These are phyloP conservation scores for Drosophila prolongata DNA, from an alignment of 2,888 invertebrate genomes.

Conservation along the genomic window DNA sequence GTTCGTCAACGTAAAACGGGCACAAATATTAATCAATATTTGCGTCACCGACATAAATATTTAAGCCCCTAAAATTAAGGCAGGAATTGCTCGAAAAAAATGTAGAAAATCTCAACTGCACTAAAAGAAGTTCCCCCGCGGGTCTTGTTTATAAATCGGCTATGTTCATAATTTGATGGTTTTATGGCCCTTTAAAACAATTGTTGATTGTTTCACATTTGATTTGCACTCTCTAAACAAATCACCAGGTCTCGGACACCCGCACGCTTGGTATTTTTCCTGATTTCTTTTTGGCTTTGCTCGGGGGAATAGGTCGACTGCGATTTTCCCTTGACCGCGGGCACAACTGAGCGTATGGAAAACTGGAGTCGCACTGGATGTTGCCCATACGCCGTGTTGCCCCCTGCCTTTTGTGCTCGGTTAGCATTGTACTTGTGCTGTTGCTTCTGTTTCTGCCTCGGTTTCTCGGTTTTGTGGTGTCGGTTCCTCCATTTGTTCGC, in stretches of 20 bases:
- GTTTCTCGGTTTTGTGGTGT: slow-evolving; percentile 52
- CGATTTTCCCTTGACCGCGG: slow-evolving; percentile 32
- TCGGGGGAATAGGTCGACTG: slow-evolving; percentile 13
- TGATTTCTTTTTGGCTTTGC: slow-evolving; percentile 16
- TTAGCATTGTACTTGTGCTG: slow-evolving; percentile 59
- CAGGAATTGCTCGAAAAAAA: slow-evolving; percentile 21
- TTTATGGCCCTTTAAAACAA: slow-evolving; percentile 42
- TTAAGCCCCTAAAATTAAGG: slow-evolving; percentile 22
- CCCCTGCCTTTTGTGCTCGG: slow-evolving; percentile 54
- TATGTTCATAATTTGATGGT: slow-evolving; percentile 61
- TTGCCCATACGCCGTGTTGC: slow-evolving; percentile 74
- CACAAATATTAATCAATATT: slow-evolving; percentile 70
- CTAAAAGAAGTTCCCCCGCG: slow-evolving; percentile 39
- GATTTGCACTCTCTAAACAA: slow-evolving; percentile 51
- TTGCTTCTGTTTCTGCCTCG: slow-evolving; percentile 62
- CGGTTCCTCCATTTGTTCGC: slow-evolving; percentile 25
- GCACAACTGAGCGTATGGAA: slow-evolving; percentile 67
- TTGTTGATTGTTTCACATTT: slow-evolving; percentile 56
- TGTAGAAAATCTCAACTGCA: slow-evolving; percentile 10
- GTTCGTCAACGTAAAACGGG: slow-evolving; percentile 27
- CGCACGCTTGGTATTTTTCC: slow-evolving; percentile 50
- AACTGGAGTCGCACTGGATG: slow-evolving; percentile 73
- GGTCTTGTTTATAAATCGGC: slow-evolving; percentile 63
- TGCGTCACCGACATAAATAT: slow-evolving; percentile 66
- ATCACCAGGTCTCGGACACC: slow-evolving; percentile 29